phyloP scores from a whole-genome alignment of 2,797 vertebrate species.

The Rhinophrynus dorsalis region DNA sequence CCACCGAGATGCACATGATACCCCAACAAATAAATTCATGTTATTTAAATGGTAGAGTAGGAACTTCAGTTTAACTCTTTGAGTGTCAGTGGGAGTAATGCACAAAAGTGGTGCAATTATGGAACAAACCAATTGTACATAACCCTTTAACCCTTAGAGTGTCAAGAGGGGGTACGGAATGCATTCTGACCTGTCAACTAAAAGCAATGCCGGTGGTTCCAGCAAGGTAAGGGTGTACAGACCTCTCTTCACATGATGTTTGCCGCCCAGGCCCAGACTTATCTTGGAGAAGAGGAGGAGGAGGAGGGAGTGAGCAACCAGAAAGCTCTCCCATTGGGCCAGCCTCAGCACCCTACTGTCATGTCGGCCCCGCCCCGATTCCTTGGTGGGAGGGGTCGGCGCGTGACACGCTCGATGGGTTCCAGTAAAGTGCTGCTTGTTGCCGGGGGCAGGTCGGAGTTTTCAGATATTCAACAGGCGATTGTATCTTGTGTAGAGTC shows the following conservation, averaged over 20 bases:
- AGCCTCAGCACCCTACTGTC: constrained; percentile 57
- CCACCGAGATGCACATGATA: too few relatives aligned
- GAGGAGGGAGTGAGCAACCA: constrained; percentile 1
- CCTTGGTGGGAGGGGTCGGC: constrained; percentile 63
- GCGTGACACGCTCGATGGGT: constrained; percentile 69
- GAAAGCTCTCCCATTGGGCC: constrained; percentile 68
- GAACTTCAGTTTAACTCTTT: too few relatives aligned
- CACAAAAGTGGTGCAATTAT: too few relatives aligned
- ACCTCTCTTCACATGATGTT: not conserved
- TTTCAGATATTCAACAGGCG: constrained; percentile 41
- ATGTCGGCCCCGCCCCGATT: not conserved
- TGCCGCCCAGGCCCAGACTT: not conserved
- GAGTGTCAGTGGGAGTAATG: too few relatives aligned
- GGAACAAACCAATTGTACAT: too few relatives aligned
- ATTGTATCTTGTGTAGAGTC: too few relatives aligned
- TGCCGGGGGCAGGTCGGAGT: constrained; percentile 30
- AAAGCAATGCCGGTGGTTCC: too few relatives aligned
- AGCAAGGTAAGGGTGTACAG: not conserved
- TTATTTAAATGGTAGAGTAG: too few relatives aligned
- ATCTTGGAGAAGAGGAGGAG: not conserved
- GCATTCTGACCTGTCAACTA: too few relatives aligned
- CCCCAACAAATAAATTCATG: too few relatives aligned
- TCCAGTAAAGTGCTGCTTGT: constrained; percentile 70
- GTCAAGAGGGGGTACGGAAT: too few relatives aligned
- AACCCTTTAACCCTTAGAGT: too few relatives aligned